These are phyloP conservation scores for Chromis chromis DNA, from an alignment of 2,797 vertebrate genomes.

Conservation along the genomic window DNA sequence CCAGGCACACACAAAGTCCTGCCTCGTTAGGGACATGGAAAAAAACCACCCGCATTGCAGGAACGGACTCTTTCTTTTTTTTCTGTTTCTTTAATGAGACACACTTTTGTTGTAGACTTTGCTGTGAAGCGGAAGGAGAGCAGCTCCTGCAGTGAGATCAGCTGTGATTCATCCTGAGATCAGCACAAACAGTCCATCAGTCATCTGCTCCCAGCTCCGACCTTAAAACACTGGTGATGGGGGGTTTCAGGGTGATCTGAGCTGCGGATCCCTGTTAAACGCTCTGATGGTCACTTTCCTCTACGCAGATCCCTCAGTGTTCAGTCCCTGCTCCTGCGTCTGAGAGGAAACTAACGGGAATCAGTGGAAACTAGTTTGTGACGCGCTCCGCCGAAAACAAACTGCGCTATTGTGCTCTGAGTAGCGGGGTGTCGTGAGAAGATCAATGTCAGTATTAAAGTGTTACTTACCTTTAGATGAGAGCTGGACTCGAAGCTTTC, in stretches of 20 bases:
- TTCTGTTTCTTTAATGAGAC: not conserved
- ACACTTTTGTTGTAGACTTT: constrained; percentile 21
- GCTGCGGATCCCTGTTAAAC: too few relatives aligned
- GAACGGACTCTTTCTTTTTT: constrained; percentile 1
- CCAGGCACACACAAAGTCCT: constrained; percentile 49
- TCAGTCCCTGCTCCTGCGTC: not conserved
- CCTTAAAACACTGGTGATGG: not conserved
- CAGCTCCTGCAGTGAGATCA: constrained; percentile 3
- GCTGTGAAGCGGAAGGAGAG: constrained; percentile 14
- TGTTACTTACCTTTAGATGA: constrained; percentile 50
- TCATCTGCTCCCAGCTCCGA: not conserved
- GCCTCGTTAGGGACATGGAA: constrained; percentile 42
- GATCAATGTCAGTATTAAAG: not conserved
- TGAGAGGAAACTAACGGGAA: constrained; percentile 47
- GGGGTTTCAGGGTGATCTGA: too few relatives aligned
- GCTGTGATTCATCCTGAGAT: constrained; percentile 21
- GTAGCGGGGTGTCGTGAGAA: not conserved
- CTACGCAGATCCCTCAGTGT: not conserved
- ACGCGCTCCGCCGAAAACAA: not conserved
- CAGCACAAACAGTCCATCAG: constrained; percentile 1
- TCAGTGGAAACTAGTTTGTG: constrained; percentile 16
- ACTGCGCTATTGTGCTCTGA: not conserved
- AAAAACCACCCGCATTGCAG: constrained; percentile 66
- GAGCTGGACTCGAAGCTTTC: constrained; percentile 38
- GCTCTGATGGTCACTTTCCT: constrained; percentile 8